Conservation (phyloP, 2,797 vertebrate genomes). For the Mormyrops attenuatus region DNA sequence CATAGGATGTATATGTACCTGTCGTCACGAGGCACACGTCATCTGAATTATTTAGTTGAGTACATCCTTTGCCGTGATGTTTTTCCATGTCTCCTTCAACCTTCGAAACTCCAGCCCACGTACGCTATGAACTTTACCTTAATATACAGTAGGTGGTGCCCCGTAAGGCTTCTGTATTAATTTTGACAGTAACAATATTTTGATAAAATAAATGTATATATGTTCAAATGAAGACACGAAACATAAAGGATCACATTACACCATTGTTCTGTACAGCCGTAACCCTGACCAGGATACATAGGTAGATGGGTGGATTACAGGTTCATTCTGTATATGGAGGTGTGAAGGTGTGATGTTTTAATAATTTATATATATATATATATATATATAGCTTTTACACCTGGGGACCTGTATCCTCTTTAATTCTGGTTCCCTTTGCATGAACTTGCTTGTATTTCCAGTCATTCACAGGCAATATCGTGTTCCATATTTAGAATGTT, state of each 20-base stretch:
- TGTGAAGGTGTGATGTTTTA: neutral
- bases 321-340: neutral
- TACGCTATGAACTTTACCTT: neutral
- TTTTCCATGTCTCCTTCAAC: neutral
- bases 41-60: neutral
- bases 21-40: neutral
- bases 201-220: neutral
- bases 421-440: neutral
- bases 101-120: neutral
- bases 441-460: neutral
- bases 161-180: neutral
- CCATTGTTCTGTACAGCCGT: neutral
- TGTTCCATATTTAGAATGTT: neutral
- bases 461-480: neutral
- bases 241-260: neutral
- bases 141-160: neutral
- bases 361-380: neutral
- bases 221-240: neutral
- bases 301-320: neutral
- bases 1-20: neutral
- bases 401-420: neutral
- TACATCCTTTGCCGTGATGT: neutral
- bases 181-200: neutral
- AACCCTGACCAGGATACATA: neutral
- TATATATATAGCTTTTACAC: neutral